Base-by-base conservation (phyloP, 2,797 vertebrate species). In the Anguilla anguilla region DNA sequence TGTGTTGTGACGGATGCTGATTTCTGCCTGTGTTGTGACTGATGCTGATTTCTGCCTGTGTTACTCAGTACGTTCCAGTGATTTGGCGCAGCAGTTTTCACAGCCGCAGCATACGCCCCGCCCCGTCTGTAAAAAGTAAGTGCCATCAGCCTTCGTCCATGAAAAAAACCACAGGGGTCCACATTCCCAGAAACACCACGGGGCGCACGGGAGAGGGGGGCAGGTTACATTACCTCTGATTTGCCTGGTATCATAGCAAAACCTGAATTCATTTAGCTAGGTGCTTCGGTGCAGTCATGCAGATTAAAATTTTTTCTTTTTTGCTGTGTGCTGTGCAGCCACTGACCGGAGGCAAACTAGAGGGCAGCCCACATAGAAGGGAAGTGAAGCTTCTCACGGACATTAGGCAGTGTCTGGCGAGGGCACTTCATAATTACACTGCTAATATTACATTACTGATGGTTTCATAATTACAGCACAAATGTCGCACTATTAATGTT, bases 51-150 rank as follows among this genome's bases (percentile, higher is more conserved):
- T 90, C 5, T 85, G 2, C 51, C 6, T 92, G 86, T 19, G 85
- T 67, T 28, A n/a, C n/a, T 53, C 91, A 96, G 96, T 96, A 96
- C 84, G 94, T 92, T 87, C 94, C 96, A 1, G 94, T 95, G 10
- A 92, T 96, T 88, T 94, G 95, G 92, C 96, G 96, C 89, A 95
- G 94, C 17, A 95, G 92, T 89, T 95, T 95, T 85, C 93, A 94
- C 69, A 94, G 93, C 85, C 93, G 92, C 88, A 97, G 95, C 90
- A 93, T 96, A 89, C 95, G 96, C 22, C 97, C 97, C 5, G 96
- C 96, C 0, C 91, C 95, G 35, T 95, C 94, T 0, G 87, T 96
- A 89, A 97, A 96, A 93, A 96, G 97, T 97, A 96, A 95, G 96
- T 93, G 6, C 25, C 53, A 46, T 0, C 92, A 0, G 79, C 46